These are phyloP conservation scores for Siniperca obscura DNA, from an alignment of 2,797 vertebrate species.

Conservation along the genomic window DNA sequence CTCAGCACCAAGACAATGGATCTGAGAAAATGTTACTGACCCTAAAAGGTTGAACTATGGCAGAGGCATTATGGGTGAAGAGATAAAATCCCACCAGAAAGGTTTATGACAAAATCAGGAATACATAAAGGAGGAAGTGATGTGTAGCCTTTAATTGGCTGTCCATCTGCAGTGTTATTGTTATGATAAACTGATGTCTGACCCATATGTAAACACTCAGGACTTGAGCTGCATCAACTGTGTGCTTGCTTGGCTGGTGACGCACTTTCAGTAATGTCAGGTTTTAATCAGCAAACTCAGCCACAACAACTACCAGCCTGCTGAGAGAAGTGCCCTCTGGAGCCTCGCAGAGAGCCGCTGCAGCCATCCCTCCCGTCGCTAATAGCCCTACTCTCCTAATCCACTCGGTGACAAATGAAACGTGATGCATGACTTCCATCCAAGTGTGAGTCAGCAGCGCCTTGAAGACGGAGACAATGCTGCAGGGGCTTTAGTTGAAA, in stretches of 20 bases:
- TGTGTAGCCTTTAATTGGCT: neutral
- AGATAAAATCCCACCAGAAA: neutral
- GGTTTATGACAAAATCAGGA: neutral
- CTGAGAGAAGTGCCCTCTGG: slow-evolving; percentile 16
- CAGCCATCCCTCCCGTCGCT: slow-evolving; percentile 37
- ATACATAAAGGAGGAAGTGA: neutral
- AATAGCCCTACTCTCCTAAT: slow-evolving; percentile 33
- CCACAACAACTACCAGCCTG: slow-evolving; percentile 20
- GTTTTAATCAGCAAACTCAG: slow-evolving; percentile 28
- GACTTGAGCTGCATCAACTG: slow-evolving; percentile 1
- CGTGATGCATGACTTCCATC: slow-evolving; percentile 26
- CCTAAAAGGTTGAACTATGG: neutral
- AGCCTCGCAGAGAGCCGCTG: slow-evolving; percentile 11
- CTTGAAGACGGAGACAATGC: slow-evolving; percentile 30
- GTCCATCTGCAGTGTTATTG: slow-evolving; percentile 32
- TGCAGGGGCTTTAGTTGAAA: slow-evolving; percentile 27
- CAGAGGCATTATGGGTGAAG: neutral
- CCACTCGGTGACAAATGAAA: slow-evolving; percentile 38
- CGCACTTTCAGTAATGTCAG: slow-evolving; percentile 48
- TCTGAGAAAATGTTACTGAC: neutral
- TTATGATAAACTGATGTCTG: slow-evolving; percentile 33
- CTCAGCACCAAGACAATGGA: neutral
- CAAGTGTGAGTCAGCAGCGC: slow-evolving; percentile 27
- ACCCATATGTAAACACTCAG: slow-evolving; percentile 31
- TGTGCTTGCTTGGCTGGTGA: slow-evolving; percentile 32